Evolutionary conservation across 2,797 vertebrate species (phyloP), one percentile per base, ranked within the genome.

Genomic region (Gobionotothen gibberifrons): DNA sequence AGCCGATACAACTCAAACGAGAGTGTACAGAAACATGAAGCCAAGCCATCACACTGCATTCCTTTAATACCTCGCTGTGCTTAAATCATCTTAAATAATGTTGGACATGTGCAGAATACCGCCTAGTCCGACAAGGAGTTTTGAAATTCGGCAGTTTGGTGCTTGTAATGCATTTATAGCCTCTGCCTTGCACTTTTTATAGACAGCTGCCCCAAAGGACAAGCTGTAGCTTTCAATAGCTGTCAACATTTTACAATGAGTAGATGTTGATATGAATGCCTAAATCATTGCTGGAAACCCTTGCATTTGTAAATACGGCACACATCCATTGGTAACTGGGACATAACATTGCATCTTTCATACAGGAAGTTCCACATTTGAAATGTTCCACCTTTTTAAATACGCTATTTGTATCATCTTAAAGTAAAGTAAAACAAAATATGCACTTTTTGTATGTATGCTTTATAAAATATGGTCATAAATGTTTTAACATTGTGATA

Each of bases 61-160:
- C 58, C 66, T 63, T 53, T 76, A 79, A 85, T 54, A 65, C 70
- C 42, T 57, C 1, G 40, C 78, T 53, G 59, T 69, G 80, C 79
- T 81, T 52, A 76, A 78, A 83, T 85, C 84, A 64, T 72, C 79
- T 78, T 79, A 62, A 83, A 85, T 85, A 69, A 83, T 48, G 66
- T 70, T 0, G 63, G 75, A 87, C 81, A 57, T 71, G 69, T 56
- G 76, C 51, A 66, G 69, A 83, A 70, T 7, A 6, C 61, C 3
- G 42, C 54, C 59, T 47, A 54, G 76, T 83, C 79, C 39, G 1
- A 66, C 72, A 62, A 60, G 47, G 1, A 42, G 51, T 70, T 22
- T 62, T 68, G 61, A 81, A 77, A 72, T 55, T 73, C 66, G 63
- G 74, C 58, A 48, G 61, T 76, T 82, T 61, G 67, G 47, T 68